phyloP scores from a whole-genome alignment of 2,113 vertebrate genomes.

The Nettapus auritus region DNA sequence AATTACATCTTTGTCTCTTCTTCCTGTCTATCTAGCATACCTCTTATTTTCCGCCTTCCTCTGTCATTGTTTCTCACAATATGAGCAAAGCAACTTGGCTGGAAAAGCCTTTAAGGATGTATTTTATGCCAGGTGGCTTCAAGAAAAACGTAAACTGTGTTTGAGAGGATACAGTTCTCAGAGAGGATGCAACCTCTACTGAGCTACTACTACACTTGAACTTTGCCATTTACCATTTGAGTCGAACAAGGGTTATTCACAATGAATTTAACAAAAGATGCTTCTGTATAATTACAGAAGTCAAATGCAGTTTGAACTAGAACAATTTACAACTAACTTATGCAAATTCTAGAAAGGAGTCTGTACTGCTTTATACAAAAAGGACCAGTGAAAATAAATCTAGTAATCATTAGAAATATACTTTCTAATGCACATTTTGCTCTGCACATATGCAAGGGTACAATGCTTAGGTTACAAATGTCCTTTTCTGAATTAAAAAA shows the following conservation, averaged over 20 bases:
- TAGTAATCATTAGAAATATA: not conserved
- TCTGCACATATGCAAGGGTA: not conserved
- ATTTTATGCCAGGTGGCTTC: conserved; percentile 21
- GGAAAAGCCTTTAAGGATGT: not conserved
- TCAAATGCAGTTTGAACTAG: not conserved
- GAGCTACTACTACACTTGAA: conserved; percentile 3
- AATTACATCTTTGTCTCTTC: not conserved
- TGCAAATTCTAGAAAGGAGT: not conserved
- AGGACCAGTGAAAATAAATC: not conserved
- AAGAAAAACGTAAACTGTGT: not conserved
- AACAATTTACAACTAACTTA: not conserved
- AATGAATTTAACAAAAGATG: not conserved
- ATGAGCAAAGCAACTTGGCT: not conserved
- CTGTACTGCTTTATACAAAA: not conserved
- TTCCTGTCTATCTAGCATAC: not conserved
- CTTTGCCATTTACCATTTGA: conserved; percentile 51
- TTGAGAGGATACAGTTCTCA: not conserved
- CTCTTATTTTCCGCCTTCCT: not conserved
- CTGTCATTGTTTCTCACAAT: not conserved
- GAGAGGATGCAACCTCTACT: not conserved
- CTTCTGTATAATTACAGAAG: conserved; percentile 28
- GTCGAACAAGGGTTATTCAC: conserved; percentile 13
- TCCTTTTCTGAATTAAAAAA: not conserved
- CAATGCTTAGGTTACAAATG: not conserved
- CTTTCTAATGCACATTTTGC: not conserved